Percentiles rank a stretch among this genome's conserved stretches.
Evolutionary conservation across 2,888 invertebrate genomes (phyloP).

Genomic region (Heteromurus nitidus): DNA sequence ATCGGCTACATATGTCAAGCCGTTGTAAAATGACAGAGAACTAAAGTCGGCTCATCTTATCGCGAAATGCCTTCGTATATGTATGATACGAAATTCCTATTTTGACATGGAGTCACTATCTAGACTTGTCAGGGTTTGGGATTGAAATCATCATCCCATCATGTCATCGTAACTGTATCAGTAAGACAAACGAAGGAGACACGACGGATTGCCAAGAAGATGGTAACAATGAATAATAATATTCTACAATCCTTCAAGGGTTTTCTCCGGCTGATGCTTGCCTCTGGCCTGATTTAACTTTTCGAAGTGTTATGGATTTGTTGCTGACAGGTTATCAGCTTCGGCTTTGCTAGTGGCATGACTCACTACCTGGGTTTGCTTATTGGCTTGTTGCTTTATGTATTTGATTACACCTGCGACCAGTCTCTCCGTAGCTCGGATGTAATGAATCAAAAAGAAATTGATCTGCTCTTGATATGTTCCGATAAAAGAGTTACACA

Average conservation of each 20-base stretch:
- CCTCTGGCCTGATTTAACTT: slow-evolving; percentile 60
- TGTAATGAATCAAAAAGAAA: slow-evolving; percentile 58
- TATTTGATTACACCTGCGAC: slow-evolving; percentile 42
- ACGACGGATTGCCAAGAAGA: background rate
- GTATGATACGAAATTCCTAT: too few species aligned
- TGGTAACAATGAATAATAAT: background rate
- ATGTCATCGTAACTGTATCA: too few species aligned
- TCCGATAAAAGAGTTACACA: slow-evolving; percentile 11
- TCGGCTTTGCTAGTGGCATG: background rate
- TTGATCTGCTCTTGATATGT: slow-evolving; percentile 50
- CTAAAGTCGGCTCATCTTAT: too few species aligned
- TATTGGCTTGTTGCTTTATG: slow-evolving; percentile 43
- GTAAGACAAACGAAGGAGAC: too few species aligned
- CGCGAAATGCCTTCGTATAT: too few species aligned
- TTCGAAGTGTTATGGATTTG: slow-evolving; percentile 63
- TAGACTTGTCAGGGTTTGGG: too few species aligned
- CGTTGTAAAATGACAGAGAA: too few species aligned
- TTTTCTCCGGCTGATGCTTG: slow-evolving; percentile 43
- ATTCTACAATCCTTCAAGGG: slow-evolving; percentile 44
- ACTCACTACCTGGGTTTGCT: slow-evolving; percentile 26
- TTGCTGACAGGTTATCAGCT: slow-evolving; percentile 54
- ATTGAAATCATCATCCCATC: too few species aligned
- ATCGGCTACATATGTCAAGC: too few species aligned
- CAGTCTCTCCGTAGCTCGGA: background rate
- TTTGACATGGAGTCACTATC: too few species aligned